A percentile compares a stretch with the other conserved stretches of the same genome.
These are phyloP conservation scores for Carapus acus DNA, from an alignment of 2,797 vertebrate genomes.

Conservation along the genomic window DNA sequence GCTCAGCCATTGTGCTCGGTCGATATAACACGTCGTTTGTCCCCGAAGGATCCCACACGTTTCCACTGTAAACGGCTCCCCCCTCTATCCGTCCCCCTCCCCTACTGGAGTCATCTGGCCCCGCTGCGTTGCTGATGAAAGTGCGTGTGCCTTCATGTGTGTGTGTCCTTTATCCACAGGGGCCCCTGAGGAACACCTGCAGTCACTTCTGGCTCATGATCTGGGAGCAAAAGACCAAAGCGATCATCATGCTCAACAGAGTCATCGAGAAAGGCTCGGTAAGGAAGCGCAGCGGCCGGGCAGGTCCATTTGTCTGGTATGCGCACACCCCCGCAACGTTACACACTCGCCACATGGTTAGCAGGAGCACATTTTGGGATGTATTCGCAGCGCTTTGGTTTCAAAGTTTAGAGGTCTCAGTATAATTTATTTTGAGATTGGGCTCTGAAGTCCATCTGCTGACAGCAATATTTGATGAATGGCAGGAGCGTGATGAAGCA, in stretches of 20 bases:
- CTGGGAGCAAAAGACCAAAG: conserved; percentile 96
- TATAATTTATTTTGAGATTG: conserved; percentile 1
- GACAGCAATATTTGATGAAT: conserved; percentile 11
- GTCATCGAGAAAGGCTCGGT: conserved; percentile 98
- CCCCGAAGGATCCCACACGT: conserved; percentile 3
- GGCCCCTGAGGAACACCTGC: conserved; percentile 92
- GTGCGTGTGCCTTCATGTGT: conserved; percentile 2
- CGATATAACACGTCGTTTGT: background rate
- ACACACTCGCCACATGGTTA: background rate
- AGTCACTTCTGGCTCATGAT: conserved; percentile 99
- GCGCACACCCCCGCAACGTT: background rate
- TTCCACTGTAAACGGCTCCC: conserved; percentile 15
- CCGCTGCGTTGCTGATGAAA: background rate
- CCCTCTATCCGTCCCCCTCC: conserved; percentile 2
- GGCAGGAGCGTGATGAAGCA: conserved; percentile 24
- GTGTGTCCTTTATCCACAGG: conserved; percentile 69
- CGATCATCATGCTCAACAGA: conserved; percentile 97
- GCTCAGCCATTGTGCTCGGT: background rate
- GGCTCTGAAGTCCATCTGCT: background rate
- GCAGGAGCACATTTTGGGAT: background rate
- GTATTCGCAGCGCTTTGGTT: background rate
- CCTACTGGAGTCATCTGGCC: background rate
- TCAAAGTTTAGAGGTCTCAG: background rate
- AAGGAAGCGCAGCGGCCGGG: conserved; percentile 58
- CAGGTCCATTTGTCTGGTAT: conserved; percentile 2